A percentile compares a stretch with the other conserved stretches of the same genome.
Evolutionary conservation across 2,888 invertebrate species (phyloP).

Genomic region (Penaeus monodon): DNA sequence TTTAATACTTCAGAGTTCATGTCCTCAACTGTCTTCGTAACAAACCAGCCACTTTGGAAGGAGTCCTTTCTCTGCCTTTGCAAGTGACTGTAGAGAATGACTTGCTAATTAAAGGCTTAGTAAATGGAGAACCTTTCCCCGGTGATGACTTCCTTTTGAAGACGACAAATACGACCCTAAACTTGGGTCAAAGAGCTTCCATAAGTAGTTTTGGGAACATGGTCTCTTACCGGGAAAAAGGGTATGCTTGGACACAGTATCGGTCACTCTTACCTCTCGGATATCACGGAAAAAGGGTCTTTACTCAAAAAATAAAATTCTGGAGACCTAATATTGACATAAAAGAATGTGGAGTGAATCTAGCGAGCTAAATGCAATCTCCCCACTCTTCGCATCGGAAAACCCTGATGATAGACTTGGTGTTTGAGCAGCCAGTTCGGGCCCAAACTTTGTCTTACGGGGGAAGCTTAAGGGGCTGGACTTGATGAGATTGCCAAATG

Average conservation of each 20-base stretch:
- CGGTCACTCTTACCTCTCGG: background rate
- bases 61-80: background rate
- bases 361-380: background rate
- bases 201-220: background rate
- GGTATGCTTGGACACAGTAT: background rate
- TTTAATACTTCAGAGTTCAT: conserved; percentile 1
- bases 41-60: background rate
- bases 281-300: conserved; percentile 1
- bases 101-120: background rate
- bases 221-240: background rate
- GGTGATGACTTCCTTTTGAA: background rate
- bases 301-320: background rate
- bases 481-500: conserved; percentile 1
- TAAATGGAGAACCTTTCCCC: conserved; percentile 7
- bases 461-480: background rate
- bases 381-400: background rate
- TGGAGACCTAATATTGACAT: background rate
- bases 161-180: background rate
- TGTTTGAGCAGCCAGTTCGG: background rate
- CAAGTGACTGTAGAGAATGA: background rate
- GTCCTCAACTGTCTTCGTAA: conserved; percentile 2
- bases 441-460: background rate
- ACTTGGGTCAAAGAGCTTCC: conserved; percentile 1
- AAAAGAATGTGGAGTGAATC: background rate
- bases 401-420: background rate